phyloP scores from a whole-genome alignment of 2,113 vertebrate species.

The Chauna torquata region DNA sequence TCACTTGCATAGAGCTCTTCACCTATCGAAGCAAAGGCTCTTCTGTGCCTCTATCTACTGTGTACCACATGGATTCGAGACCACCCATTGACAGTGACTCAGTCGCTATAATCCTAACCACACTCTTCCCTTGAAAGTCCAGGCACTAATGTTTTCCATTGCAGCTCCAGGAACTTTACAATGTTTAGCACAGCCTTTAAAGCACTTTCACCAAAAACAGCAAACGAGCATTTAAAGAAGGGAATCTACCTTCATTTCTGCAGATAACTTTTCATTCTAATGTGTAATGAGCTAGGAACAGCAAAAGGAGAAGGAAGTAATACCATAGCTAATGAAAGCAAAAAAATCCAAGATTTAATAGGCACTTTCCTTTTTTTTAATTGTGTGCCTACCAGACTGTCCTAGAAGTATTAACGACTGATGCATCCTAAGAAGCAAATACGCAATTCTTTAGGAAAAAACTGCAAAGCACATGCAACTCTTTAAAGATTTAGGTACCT shows the following conservation, averaged over 20 bases:
- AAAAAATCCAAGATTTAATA: not conserved
- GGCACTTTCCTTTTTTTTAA: not conserved
- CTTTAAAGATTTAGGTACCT: not conserved
- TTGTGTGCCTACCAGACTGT: not conserved
- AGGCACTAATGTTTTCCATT: constrained; percentile 34
- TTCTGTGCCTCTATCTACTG: not conserved
- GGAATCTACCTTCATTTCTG: not conserved
- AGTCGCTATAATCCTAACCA: constrained; percentile 18
- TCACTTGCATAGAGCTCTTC: not conserved
- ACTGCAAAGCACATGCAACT: not conserved
- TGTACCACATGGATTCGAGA: constrained; percentile 16
- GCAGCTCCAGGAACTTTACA: constrained; percentile 1
- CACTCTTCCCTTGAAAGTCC: constrained; percentile 28
- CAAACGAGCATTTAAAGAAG: not conserved
- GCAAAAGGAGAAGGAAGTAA: not conserved
- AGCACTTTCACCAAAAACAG: not conserved
- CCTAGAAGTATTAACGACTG: not conserved
- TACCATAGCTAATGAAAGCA: not conserved
- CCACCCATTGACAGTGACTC: constrained; percentile 50
- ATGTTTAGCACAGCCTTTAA: not conserved
- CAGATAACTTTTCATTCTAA: not conserved
- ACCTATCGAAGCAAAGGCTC: not conserved
- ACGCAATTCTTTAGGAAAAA: not conserved
- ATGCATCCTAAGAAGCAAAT: not conserved
- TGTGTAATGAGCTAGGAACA: not conserved